Percentiles rank a stretch among this genome's conserved stretches.
Conservation (phyloP, 2,888 invertebrate species). For the Lucinisca nassula region DNA sequence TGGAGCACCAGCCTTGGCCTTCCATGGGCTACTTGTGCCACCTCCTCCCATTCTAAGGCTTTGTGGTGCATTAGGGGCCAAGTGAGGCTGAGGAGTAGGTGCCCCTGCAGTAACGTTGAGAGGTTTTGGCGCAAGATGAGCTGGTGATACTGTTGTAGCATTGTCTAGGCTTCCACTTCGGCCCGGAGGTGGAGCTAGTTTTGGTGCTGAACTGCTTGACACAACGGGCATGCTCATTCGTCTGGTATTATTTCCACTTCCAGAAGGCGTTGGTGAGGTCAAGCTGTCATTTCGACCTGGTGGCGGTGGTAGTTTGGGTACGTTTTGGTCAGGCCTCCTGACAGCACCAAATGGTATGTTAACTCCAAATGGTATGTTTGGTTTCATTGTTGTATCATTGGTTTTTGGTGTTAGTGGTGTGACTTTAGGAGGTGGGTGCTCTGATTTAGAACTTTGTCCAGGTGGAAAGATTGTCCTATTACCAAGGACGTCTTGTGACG, state of each 20-base stretch:
- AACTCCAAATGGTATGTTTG: not conserved
- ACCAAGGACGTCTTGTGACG: not conserved
- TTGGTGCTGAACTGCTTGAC: not conserved
- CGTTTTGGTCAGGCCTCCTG: not conserved
- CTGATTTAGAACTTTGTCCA: not conserved
- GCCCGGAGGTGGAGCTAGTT: not conserved
- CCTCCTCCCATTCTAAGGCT: conserved; percentile 28
- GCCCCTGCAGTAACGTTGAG: not conserved
- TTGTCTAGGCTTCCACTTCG: not conserved
- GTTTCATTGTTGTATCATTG: not conserved
- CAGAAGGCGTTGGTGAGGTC: not conserved
- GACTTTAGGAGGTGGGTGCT: not conserved
- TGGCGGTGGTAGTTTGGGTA: not conserved
- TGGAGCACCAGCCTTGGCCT: not conserved
- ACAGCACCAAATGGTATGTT: not conserved
- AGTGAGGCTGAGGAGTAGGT: conserved; percentile 36
- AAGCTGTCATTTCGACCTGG: not conserved
- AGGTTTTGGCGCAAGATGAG: not conserved
- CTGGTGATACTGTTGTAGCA: not conserved
- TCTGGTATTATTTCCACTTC: not conserved
- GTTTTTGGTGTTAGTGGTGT: not conserved
- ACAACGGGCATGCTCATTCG: not conserved
- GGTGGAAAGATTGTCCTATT: not conserved
- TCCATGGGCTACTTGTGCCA: conserved; percentile 36
- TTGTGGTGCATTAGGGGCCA: conserved; percentile 45